Evolutionary conservation across 2,113 vertebrate genomes (phyloP).

Genomic region (Corynorhinus townsendii): DNA sequence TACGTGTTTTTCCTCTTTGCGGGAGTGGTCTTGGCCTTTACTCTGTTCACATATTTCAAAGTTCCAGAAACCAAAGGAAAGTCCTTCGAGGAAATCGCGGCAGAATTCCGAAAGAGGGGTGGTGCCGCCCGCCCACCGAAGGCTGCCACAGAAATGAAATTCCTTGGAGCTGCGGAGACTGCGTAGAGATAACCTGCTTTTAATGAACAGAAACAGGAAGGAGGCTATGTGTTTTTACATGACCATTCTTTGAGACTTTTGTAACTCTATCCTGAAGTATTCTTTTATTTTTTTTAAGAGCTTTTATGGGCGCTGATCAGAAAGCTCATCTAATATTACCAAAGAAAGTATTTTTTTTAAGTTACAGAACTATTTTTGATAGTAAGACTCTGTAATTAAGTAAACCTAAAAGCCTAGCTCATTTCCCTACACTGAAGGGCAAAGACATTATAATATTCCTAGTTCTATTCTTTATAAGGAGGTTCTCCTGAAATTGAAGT

Average conservation of each 20-base stretch:
- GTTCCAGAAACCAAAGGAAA: constrained; percentile 97
- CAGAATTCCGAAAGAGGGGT: constrained; percentile 84
- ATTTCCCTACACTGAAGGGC: background rate
- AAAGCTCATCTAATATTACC: constrained; percentile 45
- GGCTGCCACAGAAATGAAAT: constrained; percentile 84
- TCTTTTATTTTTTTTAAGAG: background rate
- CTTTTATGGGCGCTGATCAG: background rate
- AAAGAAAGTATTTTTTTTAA: constrained; percentile 47
- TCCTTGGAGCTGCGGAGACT: constrained; percentile 80
- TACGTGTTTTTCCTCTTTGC: constrained; percentile 93
- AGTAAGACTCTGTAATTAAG: background rate
- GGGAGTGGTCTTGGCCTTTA: constrained; percentile 85
- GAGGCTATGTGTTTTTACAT: background rate
- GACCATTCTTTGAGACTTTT: background rate
- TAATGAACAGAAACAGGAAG: background rate
- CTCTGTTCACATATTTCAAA: constrained; percentile 87
- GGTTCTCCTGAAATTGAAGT: background rate
- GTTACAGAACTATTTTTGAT: constrained; percentile 31
- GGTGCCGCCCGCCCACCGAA: background rate
- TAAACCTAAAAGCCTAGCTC: background rate
- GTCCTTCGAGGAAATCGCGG: constrained; percentile 92
- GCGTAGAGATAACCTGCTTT: constrained; percentile 70
- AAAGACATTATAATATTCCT: background rate
- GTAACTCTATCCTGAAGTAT: background rate
- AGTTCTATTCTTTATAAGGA: background rate